Percentiles rank a stretch among this genome's conserved stretches.
These are phyloP conservation scores for Eilema griseolum DNA, from an alignment of 2,888 invertebrate species.

Conservation along the genomic window DNA sequence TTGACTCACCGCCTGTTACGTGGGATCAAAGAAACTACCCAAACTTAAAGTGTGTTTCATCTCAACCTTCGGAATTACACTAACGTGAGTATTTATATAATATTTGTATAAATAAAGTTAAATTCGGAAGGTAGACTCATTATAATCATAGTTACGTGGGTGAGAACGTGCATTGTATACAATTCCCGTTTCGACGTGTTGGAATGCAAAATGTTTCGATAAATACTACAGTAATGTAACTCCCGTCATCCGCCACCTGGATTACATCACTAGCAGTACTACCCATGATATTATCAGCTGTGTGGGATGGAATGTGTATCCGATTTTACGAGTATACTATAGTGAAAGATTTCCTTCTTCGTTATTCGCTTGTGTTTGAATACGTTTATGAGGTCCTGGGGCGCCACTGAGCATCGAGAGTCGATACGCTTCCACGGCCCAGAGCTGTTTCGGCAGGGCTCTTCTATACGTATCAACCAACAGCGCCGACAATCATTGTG, in stretches of 20 bases:
- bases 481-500: no score
- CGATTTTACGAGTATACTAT: neutral
- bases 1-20: neutral
- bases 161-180: conserved; percentile 20
- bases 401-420: no score
- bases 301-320: neutral
- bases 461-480: no score
- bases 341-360: neutral
- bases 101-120: conserved; percentile 28
- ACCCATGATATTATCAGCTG: neutral
- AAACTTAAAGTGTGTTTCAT: conserved; percentile 1
- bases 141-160: conserved; percentile 22
- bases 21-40: neutral
- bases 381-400: neutral
- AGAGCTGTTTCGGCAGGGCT: no score
- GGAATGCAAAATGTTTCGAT: neutral
- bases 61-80: neutral
- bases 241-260: neutral
- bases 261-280: neutral
- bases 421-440: no score
- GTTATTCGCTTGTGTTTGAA: neutral
- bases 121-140: conserved; percentile 25
- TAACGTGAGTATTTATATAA: neutral
- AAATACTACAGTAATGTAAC: neutral
- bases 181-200: neutral